Base-by-base conservation (phyloP, 2,888 invertebrate genomes). In the Sclerodermus sp. region DNA sequence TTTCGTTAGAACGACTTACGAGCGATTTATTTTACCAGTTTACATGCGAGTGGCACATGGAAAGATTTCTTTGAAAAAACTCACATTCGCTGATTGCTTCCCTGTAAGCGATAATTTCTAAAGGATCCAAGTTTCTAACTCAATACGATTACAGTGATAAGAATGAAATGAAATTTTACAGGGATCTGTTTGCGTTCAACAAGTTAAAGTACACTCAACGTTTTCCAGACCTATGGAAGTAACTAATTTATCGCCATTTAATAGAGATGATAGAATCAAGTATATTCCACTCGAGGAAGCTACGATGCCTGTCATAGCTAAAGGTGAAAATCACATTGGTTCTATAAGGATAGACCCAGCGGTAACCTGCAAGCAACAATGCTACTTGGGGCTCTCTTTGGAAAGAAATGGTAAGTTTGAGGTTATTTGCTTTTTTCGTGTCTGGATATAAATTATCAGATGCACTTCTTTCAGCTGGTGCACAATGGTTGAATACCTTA, bases 191-290 rank as follows among this genome's bases (percentile, higher is more conserved):
- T 90, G 90, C 70, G 83, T 84, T 43, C 86, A 89, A 66, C 87
- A 89, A 63, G 81, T 96, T 53, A 85, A 87, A 71, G 84, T 95
- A 56, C 87, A 90, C 70, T 94, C 91, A 66, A 87, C 88, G 4
- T 94, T 93, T 81, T 81, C 86, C 60, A 85, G 88, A 67, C 83
- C 86, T 44, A 91, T 96, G 90, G 85, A 86, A 58, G 87, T 95
- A 40, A 83, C 85, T 47, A 79, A 83, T 56, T 83, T 91, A 37
- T 77, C 83, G 77, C 79, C 85, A 83, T 73, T 85, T 74, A 80
- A 73, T 45, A 74, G 72, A 47, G 77, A 77, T 55, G 66, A 70
- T 42, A 68, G 76, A 37, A 62, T 77, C 12, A 77, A 74, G 42
- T 77, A 76, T 50, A 70, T 77, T 52, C 76, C 77, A n/a, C 55